Evolutionary conservation across 2,113 vertebrate species (phyloP), one percentile per base, ranked within the genome.

Genomic region (Triplophysa dalaica): DNA sequence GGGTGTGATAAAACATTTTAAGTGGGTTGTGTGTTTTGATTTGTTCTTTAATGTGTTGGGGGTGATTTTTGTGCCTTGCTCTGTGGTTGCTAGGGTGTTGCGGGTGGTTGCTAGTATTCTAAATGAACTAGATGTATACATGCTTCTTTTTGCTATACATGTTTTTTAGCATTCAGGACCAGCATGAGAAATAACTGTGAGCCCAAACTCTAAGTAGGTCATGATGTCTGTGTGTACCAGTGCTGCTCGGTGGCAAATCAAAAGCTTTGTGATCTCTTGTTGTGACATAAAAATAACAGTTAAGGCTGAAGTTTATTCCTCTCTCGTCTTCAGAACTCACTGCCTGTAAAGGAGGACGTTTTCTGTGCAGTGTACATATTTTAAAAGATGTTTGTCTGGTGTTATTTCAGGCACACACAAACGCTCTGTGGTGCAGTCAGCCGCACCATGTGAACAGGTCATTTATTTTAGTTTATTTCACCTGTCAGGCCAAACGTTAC

Each of bases 141-240:
- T 38, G 6, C 6, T 38, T 5, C 33, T 38, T 7, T 38, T 38
- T 38, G 33, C 6, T 7, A 7, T 38, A 7, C 33, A 38, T 38
- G 33, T 38, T 38, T 52, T 50, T 17, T 26, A 72, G 50, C 50
- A 17, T 38, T 22, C 16, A 61, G 58, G 72, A 29, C 58, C 41
- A 48, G 56, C 56, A 17, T 24, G 56, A 61, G 56, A 16, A 48
- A 62, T 75, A 17, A 45, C 58, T 75, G n/a, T 19, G 22, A 75
- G 58, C 72, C 58, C 73, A 78, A 84, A 84, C 73, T 60, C 67
- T 54, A 84, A 79, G 64, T 84, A 81, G 79, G 79, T 84, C 83
- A 81, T 77, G 70, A 61, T 66, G 70, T 62, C 67, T 78, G 64
- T 58, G 38, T 78, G 79, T 78, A 76, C 78, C 65, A 77, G 62